These are phyloP conservation scores for Zaprionus bogoriensis DNA, from an alignment of 2,888 invertebrate genomes.

Conservation along the genomic window DNA sequence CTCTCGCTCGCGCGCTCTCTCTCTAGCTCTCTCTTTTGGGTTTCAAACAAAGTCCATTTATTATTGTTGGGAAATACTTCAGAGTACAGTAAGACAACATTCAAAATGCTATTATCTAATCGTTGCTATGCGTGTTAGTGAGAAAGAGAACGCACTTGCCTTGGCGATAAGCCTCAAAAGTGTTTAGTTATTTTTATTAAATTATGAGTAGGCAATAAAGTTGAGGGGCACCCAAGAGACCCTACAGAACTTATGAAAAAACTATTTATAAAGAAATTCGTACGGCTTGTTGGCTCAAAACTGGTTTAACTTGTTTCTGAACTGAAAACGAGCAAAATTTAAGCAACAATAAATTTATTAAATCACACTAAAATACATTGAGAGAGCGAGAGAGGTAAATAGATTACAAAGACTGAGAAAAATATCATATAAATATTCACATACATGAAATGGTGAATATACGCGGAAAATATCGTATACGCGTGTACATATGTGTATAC, in stretches of 20 bases:
- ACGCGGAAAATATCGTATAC: conserved; percentile 39
- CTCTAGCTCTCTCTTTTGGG: conserved; percentile 26
- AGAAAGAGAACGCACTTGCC: conserved; percentile 30
- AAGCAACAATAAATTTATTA: conserved; percentile 72
- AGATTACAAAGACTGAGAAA: conserved; percentile 6
- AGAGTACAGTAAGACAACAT: conserved; percentile 70
- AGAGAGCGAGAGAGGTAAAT: conserved; percentile 1
- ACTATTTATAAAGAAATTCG: not conserved
- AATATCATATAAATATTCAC: conserved; percentile 53
- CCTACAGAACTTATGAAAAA: not conserved
- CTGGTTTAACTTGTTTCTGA: conserved; percentile 59
- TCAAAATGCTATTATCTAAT: conserved; percentile 71
- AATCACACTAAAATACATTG: conserved; percentile 63
- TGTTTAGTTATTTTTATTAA: conserved; percentile 51
- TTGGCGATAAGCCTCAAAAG: conserved; percentile 62
- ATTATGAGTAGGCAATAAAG: conserved; percentile 37
- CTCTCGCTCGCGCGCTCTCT: not conserved
- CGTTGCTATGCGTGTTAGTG: conserved; percentile 22
- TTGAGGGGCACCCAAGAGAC: not conserved
- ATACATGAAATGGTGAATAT: conserved; percentile 55
- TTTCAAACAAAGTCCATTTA: conserved; percentile 71
- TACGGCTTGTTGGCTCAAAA: conserved; percentile 35
- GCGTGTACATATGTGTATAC: too few species aligned
- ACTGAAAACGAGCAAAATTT: conserved; percentile 41
- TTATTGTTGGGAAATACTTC: conserved; percentile 64